phyloP scores from a whole-genome alignment of 2,797 vertebrate genomes.

The Pitangus sulphuratus region DNA sequence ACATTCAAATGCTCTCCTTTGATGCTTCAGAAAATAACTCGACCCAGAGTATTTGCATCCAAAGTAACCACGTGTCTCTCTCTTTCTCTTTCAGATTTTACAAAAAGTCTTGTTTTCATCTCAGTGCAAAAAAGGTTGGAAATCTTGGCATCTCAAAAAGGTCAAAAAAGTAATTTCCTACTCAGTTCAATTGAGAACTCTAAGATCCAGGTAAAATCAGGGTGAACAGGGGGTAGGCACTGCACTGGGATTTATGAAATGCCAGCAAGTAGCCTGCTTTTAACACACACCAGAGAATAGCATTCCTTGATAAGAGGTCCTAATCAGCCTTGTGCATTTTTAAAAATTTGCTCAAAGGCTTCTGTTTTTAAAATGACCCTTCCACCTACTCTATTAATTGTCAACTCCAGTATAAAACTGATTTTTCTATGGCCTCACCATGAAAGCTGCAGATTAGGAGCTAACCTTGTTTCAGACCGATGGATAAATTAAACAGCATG shows the following conservation, averaged over 20 bases:
- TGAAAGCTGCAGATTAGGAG: slow-evolving; percentile 33
- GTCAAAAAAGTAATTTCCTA: not conserved
- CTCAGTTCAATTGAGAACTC: not conserved
- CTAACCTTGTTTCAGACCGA: slow-evolving; percentile 5
- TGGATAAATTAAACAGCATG: slow-evolving; percentile 8
- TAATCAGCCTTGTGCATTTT: slow-evolving; percentile 10
- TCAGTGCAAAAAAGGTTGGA: not conserved
- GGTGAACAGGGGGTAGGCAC: not conserved
- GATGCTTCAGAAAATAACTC: not conserved
- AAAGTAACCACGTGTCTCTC: not conserved
- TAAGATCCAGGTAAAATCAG: slow-evolving; percentile 6
- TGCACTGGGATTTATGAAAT: not conserved
- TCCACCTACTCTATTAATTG: slow-evolving; percentile 64
- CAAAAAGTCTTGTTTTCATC: not conserved
- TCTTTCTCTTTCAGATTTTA: not conserved
- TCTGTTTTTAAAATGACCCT: slow-evolving; percentile 50
- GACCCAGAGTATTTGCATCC: not conserved
- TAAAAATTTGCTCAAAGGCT: slow-evolving; percentile 19
- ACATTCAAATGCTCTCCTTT: not conserved
- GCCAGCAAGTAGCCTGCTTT: slow-evolving; percentile 39
- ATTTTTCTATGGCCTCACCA: slow-evolving; percentile 25
- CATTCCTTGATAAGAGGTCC: slow-evolving; percentile 34
- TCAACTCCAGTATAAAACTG: slow-evolving; percentile 6
- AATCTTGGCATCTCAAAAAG: not conserved
- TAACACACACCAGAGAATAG: not conserved